Percentiles rank a stretch among this genome's conserved stretches.
Evolutionary conservation across 2,888 invertebrate species (phyloP).

Genomic region (Dichetophora obliterata): DNA sequence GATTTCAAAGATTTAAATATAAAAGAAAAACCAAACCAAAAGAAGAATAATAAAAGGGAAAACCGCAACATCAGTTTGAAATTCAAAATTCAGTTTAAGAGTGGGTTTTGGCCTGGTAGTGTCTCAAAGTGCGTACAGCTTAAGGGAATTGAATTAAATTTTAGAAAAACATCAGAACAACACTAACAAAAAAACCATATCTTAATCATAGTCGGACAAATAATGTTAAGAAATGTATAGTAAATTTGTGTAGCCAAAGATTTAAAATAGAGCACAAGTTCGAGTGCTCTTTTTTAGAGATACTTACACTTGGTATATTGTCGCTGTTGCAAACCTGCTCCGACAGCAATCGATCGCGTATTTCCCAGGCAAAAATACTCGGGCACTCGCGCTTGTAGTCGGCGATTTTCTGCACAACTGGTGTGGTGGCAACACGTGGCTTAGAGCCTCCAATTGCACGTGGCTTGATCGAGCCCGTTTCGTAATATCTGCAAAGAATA

Average conservation of each 20-base stretch:
- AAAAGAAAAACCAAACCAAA: constrained; percentile 6
- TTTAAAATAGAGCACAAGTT: neutral
- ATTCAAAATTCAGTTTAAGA: constrained; percentile 54
- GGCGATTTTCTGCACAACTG: constrained; percentile 95
- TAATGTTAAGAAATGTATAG: neutral
- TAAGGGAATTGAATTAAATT: neutral
- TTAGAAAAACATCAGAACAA: neutral
- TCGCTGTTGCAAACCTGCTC: constrained; percentile 98
- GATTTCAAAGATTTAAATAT: neutral
- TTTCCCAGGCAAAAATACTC: constrained; percentile 99
- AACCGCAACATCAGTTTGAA: neutral
- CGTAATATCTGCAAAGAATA: constrained; percentile 85
- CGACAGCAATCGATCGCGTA: constrained; percentile 91
- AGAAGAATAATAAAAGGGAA: constrained; percentile 23
- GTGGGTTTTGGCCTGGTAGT: constrained; percentile 4
- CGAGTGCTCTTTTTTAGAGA: neutral
- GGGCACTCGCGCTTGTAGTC: constrained; percentile 98
- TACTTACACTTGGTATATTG: constrained; percentile 97
- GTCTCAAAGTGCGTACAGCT: neutral
- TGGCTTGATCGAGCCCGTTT: constrained; percentile 97
- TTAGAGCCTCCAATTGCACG: constrained; percentile 97
- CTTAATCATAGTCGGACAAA: neutral
- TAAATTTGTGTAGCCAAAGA: neutral
- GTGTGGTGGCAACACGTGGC: constrained; percentile 93
- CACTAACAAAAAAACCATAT: neutral